Evolutionary conservation across 2,888 invertebrate genomes (phyloP).

Genomic region (Dusona sp.): DNA sequence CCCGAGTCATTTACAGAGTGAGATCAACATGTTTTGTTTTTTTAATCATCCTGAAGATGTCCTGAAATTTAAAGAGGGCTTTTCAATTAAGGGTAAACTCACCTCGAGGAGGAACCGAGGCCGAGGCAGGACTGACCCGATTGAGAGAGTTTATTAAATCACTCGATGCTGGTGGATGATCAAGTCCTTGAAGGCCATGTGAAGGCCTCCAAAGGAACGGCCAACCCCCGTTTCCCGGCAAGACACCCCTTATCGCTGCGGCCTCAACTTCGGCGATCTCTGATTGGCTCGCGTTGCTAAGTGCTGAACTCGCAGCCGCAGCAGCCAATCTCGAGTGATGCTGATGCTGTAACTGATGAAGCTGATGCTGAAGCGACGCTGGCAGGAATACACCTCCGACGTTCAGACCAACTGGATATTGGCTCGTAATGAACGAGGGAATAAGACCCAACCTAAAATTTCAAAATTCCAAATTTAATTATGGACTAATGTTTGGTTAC

Average conservation of each 20-base stretch:
- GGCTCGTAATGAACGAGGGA: constrained; percentile 82
- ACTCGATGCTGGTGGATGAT: constrained; percentile 81
- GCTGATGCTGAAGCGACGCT: constrained; percentile 77
- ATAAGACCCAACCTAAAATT: constrained; percentile 80
- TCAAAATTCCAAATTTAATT: background rate
- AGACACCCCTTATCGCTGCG: constrained; percentile 80
- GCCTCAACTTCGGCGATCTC: constrained; percentile 78
- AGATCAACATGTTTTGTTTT: background rate
- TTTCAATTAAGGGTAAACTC: constrained; percentile 56
- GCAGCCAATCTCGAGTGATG: constrained; percentile 81
- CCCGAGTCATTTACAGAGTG: background rate
- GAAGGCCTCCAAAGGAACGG: constrained; percentile 83
- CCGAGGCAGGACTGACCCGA: constrained; percentile 82
- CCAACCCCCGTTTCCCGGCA: constrained; percentile 81
- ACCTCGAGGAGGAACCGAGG: constrained; percentile 82
- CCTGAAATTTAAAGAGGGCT: background rate
- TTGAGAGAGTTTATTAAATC: constrained; percentile 80
- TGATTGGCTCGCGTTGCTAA: constrained; percentile 80
- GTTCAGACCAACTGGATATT: constrained; percentile 82
- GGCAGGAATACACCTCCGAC: constrained; percentile 83
- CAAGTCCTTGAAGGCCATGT: constrained; percentile 81
- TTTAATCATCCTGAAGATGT: constrained; percentile 18
- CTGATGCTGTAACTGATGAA: constrained; percentile 81
- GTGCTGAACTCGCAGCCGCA: constrained; percentile 78
- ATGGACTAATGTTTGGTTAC: background rate